Percentiles rank a stretch among this genome's conserved stretches.
Evolutionary conservation across 2,113 vertebrate species (phyloP).

Genomic region (Polyodon spathula): DNA sequence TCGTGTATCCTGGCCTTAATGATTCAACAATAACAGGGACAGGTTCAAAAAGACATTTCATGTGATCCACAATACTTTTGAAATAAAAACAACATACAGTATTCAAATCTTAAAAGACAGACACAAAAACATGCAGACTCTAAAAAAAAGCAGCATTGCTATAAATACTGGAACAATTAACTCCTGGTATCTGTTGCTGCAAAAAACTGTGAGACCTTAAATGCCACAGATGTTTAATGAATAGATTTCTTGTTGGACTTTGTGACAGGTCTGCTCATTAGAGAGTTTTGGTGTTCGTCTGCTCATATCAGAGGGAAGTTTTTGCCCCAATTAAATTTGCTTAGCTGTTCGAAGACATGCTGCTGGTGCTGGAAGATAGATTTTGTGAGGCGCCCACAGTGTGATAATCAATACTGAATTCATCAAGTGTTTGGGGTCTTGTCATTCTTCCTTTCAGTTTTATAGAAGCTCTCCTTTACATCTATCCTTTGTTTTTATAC

Average conservation of each 20-base stretch:
- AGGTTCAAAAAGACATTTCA: no score
- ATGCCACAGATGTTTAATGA: slow-evolving; percentile 3
- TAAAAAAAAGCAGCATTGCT: no score
- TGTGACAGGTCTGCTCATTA: neutral
- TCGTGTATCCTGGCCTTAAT: no score
- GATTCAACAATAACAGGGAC: no score
- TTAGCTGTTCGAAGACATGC: slow-evolving; percentile 5
- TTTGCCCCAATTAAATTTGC: slow-evolving; percentile 14
- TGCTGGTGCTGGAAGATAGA: slow-evolving; percentile 8
- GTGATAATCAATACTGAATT: slow-evolving; percentile 14
- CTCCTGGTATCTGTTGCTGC: no score
- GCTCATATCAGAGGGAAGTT: neutral
- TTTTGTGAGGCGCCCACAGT: slow-evolving; percentile 14
- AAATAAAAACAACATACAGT: no score
- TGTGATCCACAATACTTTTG: no score
- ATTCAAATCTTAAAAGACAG: no score
- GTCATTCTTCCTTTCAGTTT: slow-evolving; percentile 7
- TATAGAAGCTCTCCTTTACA: neutral
- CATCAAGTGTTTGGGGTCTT: neutral
- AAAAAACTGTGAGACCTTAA: neutral
- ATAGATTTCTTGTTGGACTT: neutral
- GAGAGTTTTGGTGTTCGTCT: neutral
- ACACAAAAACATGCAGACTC: no score
- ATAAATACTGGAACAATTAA: no score
- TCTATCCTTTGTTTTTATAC: neutral